Conservation (phyloP, 2,797 vertebrate species). For the Varecia variegata region DNA sequence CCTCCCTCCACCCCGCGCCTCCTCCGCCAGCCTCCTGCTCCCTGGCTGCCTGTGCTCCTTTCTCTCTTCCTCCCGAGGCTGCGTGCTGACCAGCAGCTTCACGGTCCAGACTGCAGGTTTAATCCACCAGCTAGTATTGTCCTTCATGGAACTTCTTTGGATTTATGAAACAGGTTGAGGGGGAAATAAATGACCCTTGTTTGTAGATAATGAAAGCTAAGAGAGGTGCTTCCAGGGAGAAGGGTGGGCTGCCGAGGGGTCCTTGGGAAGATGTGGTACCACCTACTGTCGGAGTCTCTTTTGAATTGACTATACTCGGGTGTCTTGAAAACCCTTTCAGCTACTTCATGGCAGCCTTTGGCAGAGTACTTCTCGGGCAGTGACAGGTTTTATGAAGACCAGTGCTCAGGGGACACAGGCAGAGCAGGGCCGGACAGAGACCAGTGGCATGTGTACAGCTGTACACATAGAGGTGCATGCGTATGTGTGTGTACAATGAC, state of each 20-base stretch:
- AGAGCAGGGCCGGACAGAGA: not conserved
- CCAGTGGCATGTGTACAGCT: fast-evolving
- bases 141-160: conserved; percentile 49
- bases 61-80: not conserved
- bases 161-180: conserved; percentile 53
- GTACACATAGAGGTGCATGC: not conserved
- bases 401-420: not conserved
- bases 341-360: not conserved
- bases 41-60: not conserved
- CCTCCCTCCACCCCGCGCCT: not conserved
- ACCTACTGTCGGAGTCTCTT: not conserved
- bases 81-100: not conserved
- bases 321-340: not conserved
- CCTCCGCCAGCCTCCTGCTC: not conserved
- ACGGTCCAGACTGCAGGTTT: conserved; percentile 9
- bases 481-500: not conserved
- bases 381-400: not conserved
- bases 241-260: fast-evolving
- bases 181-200: conserved; percentile 62
- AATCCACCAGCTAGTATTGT: conserved; percentile 41
- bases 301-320: not conserved
- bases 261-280: not conserved
- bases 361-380: not conserved
- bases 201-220: conserved; percentile 58
- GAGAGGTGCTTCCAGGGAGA: not conserved